phyloP scores from a whole-genome alignment of 2,888 invertebrate species.

The Tuberolachnus salignus region DNA sequence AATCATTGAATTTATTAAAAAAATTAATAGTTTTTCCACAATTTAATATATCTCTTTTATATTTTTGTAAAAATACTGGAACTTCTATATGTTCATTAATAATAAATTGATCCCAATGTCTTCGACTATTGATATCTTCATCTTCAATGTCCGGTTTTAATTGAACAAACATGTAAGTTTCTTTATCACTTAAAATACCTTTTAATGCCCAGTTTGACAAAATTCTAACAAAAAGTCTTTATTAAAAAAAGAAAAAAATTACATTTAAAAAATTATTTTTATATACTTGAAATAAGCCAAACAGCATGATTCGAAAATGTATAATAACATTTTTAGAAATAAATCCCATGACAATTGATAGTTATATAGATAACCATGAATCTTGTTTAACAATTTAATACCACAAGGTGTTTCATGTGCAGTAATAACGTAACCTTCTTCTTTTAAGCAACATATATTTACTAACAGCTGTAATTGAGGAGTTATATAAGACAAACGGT shows the following conservation, averaged over 20 bases:
- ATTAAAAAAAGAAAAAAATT: not conserved
- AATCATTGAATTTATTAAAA: conserved; percentile 40
- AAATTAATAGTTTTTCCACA: conserved; percentile 47
- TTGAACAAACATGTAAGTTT: conserved; percentile 27
- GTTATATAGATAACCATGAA: conserved; percentile 25
- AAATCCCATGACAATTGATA: conserved; percentile 9
- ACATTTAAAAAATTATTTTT: not conserved
- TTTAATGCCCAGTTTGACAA: conserved; percentile 45
- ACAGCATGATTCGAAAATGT: conserved; percentile 44
- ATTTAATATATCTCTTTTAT: conserved; percentile 29
- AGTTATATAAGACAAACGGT: conserved; percentile 27
- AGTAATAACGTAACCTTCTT: not conserved
- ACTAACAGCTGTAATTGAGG: conserved; percentile 37
- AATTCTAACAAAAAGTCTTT: not conserved
- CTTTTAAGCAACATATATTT: conserved; percentile 24
- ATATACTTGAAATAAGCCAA: conserved; percentile 45
- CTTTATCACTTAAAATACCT: conserved; percentile 29
- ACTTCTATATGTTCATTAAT: conserved; percentile 36
- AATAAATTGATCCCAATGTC: conserved; percentile 26
- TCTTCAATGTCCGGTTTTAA: conserved; percentile 32
- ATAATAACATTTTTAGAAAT: conserved; percentile 42
- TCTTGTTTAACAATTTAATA: conserved; percentile 25
- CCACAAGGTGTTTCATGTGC: conserved; percentile 18
- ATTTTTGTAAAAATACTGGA: conserved; percentile 40
- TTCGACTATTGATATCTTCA: not conserved